Conservation (phyloP, 2,113 vertebrate genomes). For the Dicerorhinus sumatrensis region DNA sequence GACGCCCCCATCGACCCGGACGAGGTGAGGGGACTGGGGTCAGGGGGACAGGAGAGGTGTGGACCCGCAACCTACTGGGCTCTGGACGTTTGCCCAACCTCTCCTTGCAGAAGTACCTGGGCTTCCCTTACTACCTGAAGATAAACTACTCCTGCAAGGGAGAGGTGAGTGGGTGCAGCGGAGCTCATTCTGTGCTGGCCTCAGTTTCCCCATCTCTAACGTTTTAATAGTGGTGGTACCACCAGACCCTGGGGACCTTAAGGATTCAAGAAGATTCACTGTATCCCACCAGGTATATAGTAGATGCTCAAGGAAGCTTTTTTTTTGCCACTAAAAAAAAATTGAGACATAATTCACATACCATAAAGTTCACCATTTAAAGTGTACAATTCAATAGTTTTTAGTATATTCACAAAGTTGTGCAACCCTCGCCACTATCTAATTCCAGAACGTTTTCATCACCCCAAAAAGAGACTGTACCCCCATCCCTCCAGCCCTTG, state of each 20-base stretch:
- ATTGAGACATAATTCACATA: not conserved
- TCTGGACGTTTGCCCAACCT: not conserved
- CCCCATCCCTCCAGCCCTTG: not conserved
- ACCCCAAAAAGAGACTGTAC: not conserved
- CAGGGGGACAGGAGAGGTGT: not conserved
- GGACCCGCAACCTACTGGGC: not conserved
- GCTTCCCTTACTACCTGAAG: slow-evolving; percentile 80
- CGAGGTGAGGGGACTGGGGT: slow-evolving; percentile 53
- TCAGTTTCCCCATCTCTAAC: not conserved
- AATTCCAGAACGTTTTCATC: not conserved
- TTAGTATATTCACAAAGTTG: not conserved
- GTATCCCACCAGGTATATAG: not conserved
- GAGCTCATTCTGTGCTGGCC: not conserved
- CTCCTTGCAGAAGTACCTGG: slow-evolving; percentile 68
- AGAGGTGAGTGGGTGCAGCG: slow-evolving; percentile 51
- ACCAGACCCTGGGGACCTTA: not conserved
- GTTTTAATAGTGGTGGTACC: not conserved
- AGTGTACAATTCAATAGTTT: not conserved
- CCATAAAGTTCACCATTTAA: not conserved
- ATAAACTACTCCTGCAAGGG: slow-evolving; percentile 69
- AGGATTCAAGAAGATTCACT: not conserved
- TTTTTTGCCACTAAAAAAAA: not conserved
- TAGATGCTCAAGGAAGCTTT: not conserved
- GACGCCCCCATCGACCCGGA: not conserved
- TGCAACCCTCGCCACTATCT: not conserved